Base-by-base conservation (phyloP, 1,140 invertebrate species). In the Psilanteris sp. region DNA sequence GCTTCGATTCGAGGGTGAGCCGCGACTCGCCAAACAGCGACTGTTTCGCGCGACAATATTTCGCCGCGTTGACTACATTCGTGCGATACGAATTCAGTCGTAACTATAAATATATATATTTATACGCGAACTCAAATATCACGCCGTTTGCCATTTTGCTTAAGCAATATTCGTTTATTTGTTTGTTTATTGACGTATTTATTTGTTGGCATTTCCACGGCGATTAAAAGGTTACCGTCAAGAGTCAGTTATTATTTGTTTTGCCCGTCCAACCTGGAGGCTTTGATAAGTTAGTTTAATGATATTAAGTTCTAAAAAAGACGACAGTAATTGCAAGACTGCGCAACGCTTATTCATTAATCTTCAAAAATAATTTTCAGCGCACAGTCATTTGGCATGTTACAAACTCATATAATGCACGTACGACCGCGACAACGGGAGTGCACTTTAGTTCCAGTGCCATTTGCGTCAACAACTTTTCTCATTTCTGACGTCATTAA, bases 401-500 rank as follows among this genome's bases (percentile, higher is more conserved):
- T 26, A 15, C 54, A 14, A 62, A 62, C 55, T 48, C 39, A 43
- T 34, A 37, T 61, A 57, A 46, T 37, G 43, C 55, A 54, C 54
- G 39, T 43, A 54, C 55, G 55, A 37, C 15, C 34, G 52, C 39
- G 32, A 68, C 64, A 36, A 41, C 31, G 31, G 16, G 57, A 62
- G 39, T 37, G 57, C 55, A 34, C 55, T 62, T 48, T 48, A 55
- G 48, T 11, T 62, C 31, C 41, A 72, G 48, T 55, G 55, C 54
- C 55, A 55, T 67, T 68, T 55, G 41, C 62, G 46, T 41, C 22
- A 34, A 24, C 36, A 75, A 75, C 62, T 75, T 75, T 75, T 75
- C 71, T 62, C 54, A 61, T 67, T 75, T 67, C 55, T 68, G 62
- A 67, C 71, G 48, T 67, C 71, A 61, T 75, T 67, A 62, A 55